Evolutionary conservation across 1,140 invertebrate species (phyloP).

Genomic region (Papilio aristodemus): DNA sequence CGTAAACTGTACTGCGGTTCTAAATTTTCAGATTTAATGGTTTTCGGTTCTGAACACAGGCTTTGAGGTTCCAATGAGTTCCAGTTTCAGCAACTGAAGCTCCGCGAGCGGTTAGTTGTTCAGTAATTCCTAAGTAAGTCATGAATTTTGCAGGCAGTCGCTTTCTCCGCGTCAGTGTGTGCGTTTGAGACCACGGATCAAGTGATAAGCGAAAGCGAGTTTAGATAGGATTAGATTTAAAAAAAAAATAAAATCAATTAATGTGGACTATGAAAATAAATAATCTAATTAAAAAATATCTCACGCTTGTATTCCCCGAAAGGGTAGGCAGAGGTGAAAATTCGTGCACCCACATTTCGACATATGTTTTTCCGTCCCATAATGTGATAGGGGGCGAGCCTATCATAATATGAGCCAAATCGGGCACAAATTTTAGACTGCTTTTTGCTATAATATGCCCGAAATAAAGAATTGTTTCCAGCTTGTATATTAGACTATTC

Average conservation of each 20-base stretch:
- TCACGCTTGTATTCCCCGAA: too few species aligned
- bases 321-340: too few species aligned
- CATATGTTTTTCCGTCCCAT: too few species aligned
- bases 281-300: too few species aligned
- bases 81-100: not conserved
- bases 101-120: not conserved
- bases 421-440: too few species aligned
- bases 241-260: not conserved
- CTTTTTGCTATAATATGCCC: not conserved
- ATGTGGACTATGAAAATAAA: too few species aligned
- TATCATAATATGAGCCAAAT: too few species aligned
- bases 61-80: not conserved
- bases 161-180: not conserved
- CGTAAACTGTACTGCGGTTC: too few species aligned
- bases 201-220: slow-evolving; percentile 7
- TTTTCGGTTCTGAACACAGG: not conserved
- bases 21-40: too few species aligned
- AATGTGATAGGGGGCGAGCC: too few species aligned
- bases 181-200: not conserved
- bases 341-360: too few species aligned
- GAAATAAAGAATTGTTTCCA: not conserved
- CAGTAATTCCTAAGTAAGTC: slow-evolving; percentile 23
- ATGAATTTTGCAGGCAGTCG: slow-evolving; percentile 12
- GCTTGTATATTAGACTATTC: not conserved
- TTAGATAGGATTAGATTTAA: too few species aligned